A percentile compares a stretch with the other conserved stretches of the same genome.
Evolutionary conservation across 2,888 invertebrate genomes (phyloP).

Genomic region (Andrena dorsata): DNA sequence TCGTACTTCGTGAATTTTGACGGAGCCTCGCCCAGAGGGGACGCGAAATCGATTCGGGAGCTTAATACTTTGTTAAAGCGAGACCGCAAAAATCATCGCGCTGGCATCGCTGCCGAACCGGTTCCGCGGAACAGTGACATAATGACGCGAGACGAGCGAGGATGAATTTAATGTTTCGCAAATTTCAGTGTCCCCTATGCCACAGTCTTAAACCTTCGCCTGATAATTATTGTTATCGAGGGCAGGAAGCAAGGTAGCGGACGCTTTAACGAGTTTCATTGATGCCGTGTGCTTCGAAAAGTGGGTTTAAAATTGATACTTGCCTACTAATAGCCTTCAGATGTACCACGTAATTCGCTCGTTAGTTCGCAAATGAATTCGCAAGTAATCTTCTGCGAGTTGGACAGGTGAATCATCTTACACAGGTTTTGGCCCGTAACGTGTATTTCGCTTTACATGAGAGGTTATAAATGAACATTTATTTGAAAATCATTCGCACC

Average conservation of each 20-base stretch:
- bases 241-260: background rate
- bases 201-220: slow-evolving; percentile 7
- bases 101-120: slow-evolving; percentile 67
- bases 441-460: too few relatives aligned
- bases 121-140: slow-evolving; percentile 76
- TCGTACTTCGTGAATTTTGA: slow-evolving; percentile 59
- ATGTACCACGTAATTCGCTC: background rate
- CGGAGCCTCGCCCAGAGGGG: slow-evolving; percentile 49
- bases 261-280: background rate
- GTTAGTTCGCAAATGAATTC: background rate
- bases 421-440: too few relatives aligned
- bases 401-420: too few relatives aligned
- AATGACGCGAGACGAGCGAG: slow-evolving; percentile 68
- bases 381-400: too few relatives aligned
- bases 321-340: background rate
- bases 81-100: slow-evolving; percentile 68
- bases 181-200: slow-evolving; percentile 68
- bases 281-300: background rate
- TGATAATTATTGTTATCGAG: slow-evolving; percentile 8
- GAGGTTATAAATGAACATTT: too few relatives aligned
- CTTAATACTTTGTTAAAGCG: slow-evolving; percentile 70
- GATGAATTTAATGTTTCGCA: slow-evolving; percentile 73
- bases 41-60: slow-evolving; percentile 66
- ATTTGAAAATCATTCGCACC: too few relatives aligned
- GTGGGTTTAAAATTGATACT: background rate